Evolutionary conservation across 2,888 invertebrate species (phyloP), one percentile per base, ranked within the genome.

Genomic region (Daptonema setosum): DNA sequence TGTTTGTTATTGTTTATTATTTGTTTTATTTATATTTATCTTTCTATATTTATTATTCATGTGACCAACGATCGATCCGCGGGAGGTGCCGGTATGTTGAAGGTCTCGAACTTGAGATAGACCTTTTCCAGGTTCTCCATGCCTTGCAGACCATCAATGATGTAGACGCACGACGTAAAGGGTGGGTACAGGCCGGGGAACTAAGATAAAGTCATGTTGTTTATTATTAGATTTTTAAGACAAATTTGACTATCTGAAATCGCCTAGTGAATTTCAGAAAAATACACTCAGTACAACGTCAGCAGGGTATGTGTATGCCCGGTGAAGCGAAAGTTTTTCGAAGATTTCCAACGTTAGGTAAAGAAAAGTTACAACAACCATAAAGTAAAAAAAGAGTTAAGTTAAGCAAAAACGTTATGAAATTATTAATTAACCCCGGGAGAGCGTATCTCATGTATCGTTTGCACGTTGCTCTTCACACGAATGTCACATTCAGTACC

Each of bases 61-160:
- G n/a, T n/a, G n/a, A n/a, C n/a, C n/a, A n/a, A n/a, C n/a, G n/a
- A n/a, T n/a, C n/a, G n/a, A n/a, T n/a, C n/a, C n/a, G n/a, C n/a
- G n/a, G n/a, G n/a, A n/a, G n/a, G 2, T 2, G 56, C 17, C 1
- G 88, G 85, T 76, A 93, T 87, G 72, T 85, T 83, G 76, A 91
- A 88, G 72, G 81, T 80, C 62, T 80, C 78, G 74, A 93, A 91
- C 69, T 84, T 82, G 65, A 93, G 77, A 63, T 83, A 81, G 61
- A 91, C 90, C 70, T 90, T 80, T 75, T 95, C 93, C 72, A 93
- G 80, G 75, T 90, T 84, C 73, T 91, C 88, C 61, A 83, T 82
- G 76, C 95, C 93, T 77, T 93, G 88, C 80, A 95, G 84, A 67
- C 91, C 91, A 75, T 93, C 69, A 28, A 69, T 59, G 22, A 69